phyloP scores from a whole-genome alignment of 2,888 invertebrate species.

The Melikaiella ostensackeni region DNA sequence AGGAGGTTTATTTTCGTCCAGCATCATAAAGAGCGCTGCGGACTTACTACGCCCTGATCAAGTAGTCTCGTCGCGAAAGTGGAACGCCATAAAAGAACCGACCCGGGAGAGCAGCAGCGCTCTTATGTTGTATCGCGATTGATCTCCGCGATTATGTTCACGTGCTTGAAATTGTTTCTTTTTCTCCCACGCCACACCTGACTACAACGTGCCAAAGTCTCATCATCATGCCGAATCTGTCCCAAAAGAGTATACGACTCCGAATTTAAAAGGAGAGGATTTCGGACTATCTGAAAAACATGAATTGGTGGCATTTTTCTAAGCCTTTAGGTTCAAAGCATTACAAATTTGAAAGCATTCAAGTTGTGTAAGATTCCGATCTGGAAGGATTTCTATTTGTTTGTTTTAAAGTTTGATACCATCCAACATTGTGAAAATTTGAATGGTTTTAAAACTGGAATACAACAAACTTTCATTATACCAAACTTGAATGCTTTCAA shows the following conservation, averaged over 20 bases:
- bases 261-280: not conserved
- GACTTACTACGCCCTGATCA: slow-evolving; percentile 51
- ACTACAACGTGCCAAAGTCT: slow-evolving; percentile 28
- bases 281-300: not conserved
- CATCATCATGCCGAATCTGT: not conserved
- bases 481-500: too few species aligned
- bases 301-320: not conserved
- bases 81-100: slow-evolving; percentile 74
- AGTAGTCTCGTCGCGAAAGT: slow-evolving; percentile 73
- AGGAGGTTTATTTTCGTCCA: slow-evolving; percentile 17
- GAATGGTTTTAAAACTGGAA: too few species aligned
- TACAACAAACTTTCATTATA: too few species aligned
- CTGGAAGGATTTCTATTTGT: too few species aligned
- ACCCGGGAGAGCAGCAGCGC: slow-evolving; percentile 50
- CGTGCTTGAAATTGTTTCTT: slow-evolving; percentile 65
- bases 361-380: too few species aligned
- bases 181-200: slow-evolving; percentile 58
- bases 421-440: too few species aligned
- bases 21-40: slow-evolving; percentile 28
- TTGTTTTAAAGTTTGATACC: too few species aligned
- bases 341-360: too few species aligned
- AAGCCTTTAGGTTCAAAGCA: not conserved
- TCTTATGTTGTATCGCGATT: slow-evolving; percentile 53
- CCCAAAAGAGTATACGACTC: not conserved
- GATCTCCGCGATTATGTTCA: slow-evolving; percentile 64